A percentile compares a stretch with the other conserved stretches of the same genome.
Evolutionary conservation across 2,797 vertebrate species (phyloP).

Genomic region (Manis crassicaudata): DNA sequence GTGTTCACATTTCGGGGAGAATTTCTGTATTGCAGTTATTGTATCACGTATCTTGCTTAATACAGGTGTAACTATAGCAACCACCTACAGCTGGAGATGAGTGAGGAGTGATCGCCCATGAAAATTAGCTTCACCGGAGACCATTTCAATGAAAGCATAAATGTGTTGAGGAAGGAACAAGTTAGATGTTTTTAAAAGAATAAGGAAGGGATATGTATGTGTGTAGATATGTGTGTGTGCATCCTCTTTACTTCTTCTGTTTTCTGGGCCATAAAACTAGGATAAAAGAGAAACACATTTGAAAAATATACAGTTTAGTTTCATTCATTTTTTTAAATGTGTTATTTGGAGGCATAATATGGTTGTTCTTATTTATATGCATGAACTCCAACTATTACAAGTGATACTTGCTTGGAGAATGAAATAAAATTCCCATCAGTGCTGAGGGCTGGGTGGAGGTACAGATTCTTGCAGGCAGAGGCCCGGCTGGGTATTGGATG

Average conservation of each 20-base stretch:
- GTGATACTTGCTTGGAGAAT: background rate
- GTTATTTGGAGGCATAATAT: background rate
- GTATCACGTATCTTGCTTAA: background rate
- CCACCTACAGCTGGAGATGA: background rate
- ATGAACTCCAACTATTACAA: background rate
- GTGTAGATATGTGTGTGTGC: background rate
- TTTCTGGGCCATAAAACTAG: background rate
- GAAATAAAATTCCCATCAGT: background rate
- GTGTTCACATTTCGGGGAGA: rapidly evolving
- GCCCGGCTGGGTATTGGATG: rapidly evolving
- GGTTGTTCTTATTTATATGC: background rate
- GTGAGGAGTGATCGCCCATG: background rate
- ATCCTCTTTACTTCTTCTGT: background rate
- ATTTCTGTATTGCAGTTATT: background rate
- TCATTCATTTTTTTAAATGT: background rate
- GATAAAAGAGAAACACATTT: background rate
- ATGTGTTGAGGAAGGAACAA: background rate
- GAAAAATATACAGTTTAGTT: background rate
- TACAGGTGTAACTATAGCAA: background rate
- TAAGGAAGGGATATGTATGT: background rate
- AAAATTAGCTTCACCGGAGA: background rate
- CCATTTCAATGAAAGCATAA: background rate
- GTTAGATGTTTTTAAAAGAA: background rate
- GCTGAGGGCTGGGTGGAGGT: rapidly evolving
- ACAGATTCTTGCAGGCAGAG: background rate